Conservation (phyloP, 2,113 vertebrate species). For the Mirounga angustirostris region DNA sequence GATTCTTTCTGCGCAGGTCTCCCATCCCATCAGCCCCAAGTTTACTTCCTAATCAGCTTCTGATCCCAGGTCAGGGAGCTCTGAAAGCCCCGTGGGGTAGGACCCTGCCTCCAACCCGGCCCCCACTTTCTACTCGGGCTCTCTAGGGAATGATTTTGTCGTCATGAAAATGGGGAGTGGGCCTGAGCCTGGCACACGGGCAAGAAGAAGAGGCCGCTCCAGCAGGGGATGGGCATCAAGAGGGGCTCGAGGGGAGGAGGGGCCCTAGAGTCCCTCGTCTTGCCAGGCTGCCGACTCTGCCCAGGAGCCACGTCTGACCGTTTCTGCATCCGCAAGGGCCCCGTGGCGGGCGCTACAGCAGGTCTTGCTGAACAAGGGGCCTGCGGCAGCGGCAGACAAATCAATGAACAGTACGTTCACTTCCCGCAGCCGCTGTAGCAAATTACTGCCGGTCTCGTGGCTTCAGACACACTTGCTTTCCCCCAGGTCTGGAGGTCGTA, state of each 20-base stretch:
- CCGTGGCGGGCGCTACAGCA: accelerated
- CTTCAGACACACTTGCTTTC: not conserved
- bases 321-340: not conserved
- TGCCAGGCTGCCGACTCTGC: accelerated
- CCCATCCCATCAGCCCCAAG: not conserved
- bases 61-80: not conserved
- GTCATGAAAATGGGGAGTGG: accelerated
- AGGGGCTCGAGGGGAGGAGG: not conserved
- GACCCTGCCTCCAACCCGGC: too few relatives aligned
- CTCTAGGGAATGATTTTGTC: not conserved
- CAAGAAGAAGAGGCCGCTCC: accelerated
- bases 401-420: accelerated
- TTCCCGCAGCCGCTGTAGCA: not conserved
- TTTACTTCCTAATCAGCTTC: not conserved
- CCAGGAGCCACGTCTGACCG: not conserved
- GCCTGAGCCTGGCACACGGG: not conserved
- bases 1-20: too few relatives aligned
- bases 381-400: accelerated
- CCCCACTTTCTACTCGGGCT: not conserved
- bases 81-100: too few relatives aligned
- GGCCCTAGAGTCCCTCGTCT: accelerated
- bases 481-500: too few relatives aligned
- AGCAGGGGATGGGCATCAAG: accelerated
- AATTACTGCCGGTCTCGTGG: too few relatives aligned
- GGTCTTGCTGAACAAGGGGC: accelerated